phyloP scores from a whole-genome alignment of 1,140 invertebrate genomes.

The Mylabris phalerata region DNA sequence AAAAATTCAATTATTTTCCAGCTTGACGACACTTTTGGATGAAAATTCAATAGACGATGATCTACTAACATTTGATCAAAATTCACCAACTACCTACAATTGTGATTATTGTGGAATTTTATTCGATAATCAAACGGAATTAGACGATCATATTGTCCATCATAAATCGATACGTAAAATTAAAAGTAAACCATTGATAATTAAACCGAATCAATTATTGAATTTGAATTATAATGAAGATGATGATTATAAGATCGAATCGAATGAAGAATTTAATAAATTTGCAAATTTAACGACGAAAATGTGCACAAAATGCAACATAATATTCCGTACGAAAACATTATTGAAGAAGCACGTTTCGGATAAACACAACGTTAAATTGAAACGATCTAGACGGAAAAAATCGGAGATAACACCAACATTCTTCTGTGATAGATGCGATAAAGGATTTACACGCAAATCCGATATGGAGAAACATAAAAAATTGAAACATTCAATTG shows the following conservation, averaged over 20 bases:
- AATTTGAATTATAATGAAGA: too few relatives aligned
- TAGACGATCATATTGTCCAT: not conserved
- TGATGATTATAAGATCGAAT: too few relatives aligned
- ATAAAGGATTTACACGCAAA: constrained; percentile 33
- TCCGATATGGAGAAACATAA: constrained; percentile 32
- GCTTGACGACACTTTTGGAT: too few relatives aligned
- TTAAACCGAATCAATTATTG: not conserved
- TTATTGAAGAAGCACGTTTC: constrained; percentile 35
- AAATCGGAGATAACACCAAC: constrained; percentile 18
- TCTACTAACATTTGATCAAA: too few relatives aligned
- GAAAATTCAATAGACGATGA: too few relatives aligned
- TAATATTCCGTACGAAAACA: constrained; percentile 13
- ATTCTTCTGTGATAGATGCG: constrained; percentile 30
- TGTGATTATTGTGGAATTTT: too few relatives aligned
- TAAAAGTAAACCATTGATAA: not conserved
- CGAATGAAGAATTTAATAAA: not conserved
- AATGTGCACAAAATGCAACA: constrained; percentile 12
- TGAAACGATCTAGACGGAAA: constrained; percentile 16
- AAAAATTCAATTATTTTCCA: too few relatives aligned
- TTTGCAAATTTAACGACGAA: not conserved
- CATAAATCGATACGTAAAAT: not conserved
- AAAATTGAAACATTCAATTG: constrained; percentile 27
- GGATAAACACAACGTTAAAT: constrained; percentile 30
- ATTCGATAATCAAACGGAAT: too few relatives aligned
- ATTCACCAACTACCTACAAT: too few relatives aligned